Percentiles rank a stretch among this genome's conserved stretches.
Conservation (phyloP, 1,140 invertebrate genomes). For the Nylanderia fulva region DNA sequence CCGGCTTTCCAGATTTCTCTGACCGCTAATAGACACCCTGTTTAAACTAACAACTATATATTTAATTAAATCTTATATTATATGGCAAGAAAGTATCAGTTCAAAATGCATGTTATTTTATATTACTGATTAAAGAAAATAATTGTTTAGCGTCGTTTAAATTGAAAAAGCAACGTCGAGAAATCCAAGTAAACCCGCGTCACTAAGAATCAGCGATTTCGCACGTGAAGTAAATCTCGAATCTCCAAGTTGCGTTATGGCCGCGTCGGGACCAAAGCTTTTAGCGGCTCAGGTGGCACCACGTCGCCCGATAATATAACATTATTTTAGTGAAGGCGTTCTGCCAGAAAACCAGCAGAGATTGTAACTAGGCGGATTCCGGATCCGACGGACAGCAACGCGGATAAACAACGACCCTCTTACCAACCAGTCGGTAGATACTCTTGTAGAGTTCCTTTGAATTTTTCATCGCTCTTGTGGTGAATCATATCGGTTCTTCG, state of each 20-base stretch:
- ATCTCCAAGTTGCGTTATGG: conserved; percentile 78
- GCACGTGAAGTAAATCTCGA: conserved; percentile 74
- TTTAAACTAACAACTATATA: background rate
- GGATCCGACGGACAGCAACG: conserved; percentile 44
- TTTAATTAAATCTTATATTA: background rate
- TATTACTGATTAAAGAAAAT: background rate
- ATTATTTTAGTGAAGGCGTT: conserved; percentile 81
- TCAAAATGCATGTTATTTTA: background rate
- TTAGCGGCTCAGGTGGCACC: conserved; percentile 84
- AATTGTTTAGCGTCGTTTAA: background rate
- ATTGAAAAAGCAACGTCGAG: background rate
- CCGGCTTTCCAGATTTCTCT: no score
- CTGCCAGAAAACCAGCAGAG: conserved; percentile 76
- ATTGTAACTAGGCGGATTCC: conserved; percentile 75
- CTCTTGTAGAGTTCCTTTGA: conserved; percentile 44
- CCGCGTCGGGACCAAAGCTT: conserved; percentile 78
- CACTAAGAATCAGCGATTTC: conserved; percentile 32
- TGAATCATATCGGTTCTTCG: conserved; percentile 57
- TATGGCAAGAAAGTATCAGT: background rate
- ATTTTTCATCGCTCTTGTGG: conserved; percentile 60
- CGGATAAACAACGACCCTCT: conserved; percentile 68
- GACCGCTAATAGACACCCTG: no score
- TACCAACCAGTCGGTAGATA: conserved; percentile 23
- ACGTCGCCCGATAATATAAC: conserved; percentile 76
- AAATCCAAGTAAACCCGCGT: conserved; percentile 27